phyloP scores from a whole-genome alignment of 2,113 vertebrate genomes.

The Paraplagusia blochii region DNA sequence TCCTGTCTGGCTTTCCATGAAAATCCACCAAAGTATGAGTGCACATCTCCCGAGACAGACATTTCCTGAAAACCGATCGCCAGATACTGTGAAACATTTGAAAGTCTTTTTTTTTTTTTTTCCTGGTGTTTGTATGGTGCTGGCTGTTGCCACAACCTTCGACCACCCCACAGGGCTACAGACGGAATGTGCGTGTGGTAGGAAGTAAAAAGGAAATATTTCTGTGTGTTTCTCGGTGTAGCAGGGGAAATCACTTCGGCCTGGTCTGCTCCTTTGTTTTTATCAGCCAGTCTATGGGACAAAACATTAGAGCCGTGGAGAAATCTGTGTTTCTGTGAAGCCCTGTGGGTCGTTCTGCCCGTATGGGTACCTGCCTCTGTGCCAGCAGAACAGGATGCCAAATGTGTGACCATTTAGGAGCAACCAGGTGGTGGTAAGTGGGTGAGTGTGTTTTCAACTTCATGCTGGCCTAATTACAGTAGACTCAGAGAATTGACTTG shows the following conservation, averaged over 20 bases:
- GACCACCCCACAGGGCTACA: constrained; percentile 33
- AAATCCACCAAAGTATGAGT: constrained; percentile 12
- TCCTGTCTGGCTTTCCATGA: constrained; percentile 21
- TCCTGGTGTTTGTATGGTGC: constrained; percentile 54
- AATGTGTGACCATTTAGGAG: constrained; percentile 11
- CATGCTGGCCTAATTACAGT: background rate
- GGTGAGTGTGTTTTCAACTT: constrained; percentile 1
- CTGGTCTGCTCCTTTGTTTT: constrained; percentile 74
- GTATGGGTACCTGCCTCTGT: constrained; percentile 11
- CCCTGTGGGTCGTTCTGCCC: constrained; percentile 26
- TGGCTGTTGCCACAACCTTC: constrained; percentile 57
- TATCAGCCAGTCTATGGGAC: constrained; percentile 57
- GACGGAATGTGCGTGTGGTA: constrained; percentile 29
- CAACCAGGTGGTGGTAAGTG: background rate
- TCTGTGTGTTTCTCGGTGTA: constrained; percentile 32
- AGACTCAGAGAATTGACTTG: background rate
- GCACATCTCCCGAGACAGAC: constrained; percentile 29
- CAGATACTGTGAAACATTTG: constrained; percentile 60
- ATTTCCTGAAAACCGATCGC: constrained; percentile 57
- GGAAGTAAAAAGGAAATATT: background rate
- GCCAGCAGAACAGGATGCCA: constrained; percentile 33
- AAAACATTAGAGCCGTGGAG: constrained; percentile 55
- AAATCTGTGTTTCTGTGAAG: constrained; percentile 50
- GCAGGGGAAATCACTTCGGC: constrained; percentile 69
- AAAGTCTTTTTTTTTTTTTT: constrained; percentile 34